These are phyloP conservation scores for Marisa cornuarietis DNA, from an alignment of 1,140 invertebrate genomes.

Conservation along the genomic window DNA sequence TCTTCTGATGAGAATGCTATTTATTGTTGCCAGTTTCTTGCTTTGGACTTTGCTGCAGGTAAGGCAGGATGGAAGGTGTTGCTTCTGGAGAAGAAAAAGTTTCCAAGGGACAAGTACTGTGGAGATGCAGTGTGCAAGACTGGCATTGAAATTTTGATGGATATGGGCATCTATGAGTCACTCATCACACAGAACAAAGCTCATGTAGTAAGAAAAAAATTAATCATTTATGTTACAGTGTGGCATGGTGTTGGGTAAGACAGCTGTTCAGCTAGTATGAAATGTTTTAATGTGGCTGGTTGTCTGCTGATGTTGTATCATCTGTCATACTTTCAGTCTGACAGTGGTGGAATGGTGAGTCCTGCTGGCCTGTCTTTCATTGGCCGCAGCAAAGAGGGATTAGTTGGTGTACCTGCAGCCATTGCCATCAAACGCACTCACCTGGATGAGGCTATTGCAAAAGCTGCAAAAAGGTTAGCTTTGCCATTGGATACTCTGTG, in stretches of 20 bases:
- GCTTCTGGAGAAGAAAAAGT: slow-evolving; percentile 58
- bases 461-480: slow-evolving; percentile 50
- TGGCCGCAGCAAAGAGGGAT: slow-evolving; percentile 50
- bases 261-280: no score
- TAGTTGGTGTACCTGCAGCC: slow-evolving; percentile 53
- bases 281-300: not conserved
- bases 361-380: slow-evolving; percentile 54
- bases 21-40: not conserved
- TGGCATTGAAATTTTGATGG: slow-evolving; percentile 55
- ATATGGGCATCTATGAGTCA: slow-evolving; percentile 55
- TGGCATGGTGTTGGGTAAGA: no score
- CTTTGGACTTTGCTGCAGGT: slow-evolving; percentile 29
- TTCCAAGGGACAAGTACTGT: slow-evolving; percentile 58
- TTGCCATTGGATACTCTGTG: no score
- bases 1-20: no score
- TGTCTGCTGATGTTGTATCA: not conserved
- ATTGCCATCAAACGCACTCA: slow-evolving; percentile 55
- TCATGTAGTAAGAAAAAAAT: slow-evolving; percentile 39
- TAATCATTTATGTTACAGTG: no score
- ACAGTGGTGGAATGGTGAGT: slow-evolving; percentile 54
- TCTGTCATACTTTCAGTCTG: slow-evolving; percentile 36
- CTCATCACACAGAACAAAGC: slow-evolving; percentile 52
- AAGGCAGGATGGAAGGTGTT: slow-evolving; percentile 50
- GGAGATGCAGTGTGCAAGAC: slow-evolving; percentile 60
- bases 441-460: slow-evolving; percentile 56